These are phyloP conservation scores for Diceros bicornis DNA, from an alignment of 2,797 vertebrate genomes.

Conservation along the genomic window DNA sequence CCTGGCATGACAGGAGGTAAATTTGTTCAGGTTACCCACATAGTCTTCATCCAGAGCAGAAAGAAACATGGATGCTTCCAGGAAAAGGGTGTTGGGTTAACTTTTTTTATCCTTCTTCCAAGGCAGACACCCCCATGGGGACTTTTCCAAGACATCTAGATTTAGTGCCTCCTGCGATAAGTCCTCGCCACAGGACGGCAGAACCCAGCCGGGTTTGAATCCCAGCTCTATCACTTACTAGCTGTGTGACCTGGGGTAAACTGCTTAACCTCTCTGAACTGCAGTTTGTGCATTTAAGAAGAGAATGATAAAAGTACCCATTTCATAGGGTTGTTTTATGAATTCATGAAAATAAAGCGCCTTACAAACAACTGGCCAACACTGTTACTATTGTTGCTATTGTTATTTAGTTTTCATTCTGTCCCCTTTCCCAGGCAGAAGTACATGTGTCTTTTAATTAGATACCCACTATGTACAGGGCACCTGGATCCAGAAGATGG, in stretches of 20 bases:
- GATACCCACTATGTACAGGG: neutral
- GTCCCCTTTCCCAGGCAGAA: neutral
- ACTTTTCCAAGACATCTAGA: neutral
- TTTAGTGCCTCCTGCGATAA: neutral
- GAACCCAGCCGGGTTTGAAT: neutral
- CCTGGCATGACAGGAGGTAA: neutral
- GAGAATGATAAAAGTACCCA: neutral
- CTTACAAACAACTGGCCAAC: neutral
- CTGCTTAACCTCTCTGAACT: neutral
- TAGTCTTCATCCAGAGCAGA: neutral
- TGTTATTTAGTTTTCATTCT: neutral
- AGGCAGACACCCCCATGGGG: neutral
- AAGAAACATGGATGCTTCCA: neutral
- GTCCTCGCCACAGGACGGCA: neutral
- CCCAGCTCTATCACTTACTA: neutral
- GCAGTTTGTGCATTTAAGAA: neutral
- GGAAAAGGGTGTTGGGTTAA: neutral
- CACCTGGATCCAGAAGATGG: neutral
- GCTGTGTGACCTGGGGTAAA: neutral
- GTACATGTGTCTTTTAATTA: neutral
- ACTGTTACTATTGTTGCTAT: no score
- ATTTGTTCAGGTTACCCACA: neutral
- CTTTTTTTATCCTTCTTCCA: neutral
- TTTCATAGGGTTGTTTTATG: neutral
- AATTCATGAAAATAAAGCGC: neutral